Conservation (phyloP, 2,888 invertebrate genomes). For the Hydriomena furcata region DNA sequence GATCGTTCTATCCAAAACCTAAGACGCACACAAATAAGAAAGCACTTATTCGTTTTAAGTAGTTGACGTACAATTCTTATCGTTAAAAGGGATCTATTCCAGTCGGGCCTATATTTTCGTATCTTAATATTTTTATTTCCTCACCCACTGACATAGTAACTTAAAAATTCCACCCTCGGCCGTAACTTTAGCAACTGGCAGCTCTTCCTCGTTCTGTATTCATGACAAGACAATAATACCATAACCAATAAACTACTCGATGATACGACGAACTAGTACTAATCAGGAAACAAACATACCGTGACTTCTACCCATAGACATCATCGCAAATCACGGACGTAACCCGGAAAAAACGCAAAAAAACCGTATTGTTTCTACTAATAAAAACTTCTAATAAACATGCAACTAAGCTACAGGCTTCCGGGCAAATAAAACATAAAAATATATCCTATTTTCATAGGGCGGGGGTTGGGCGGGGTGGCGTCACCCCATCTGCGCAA, state of each 20-base stretch:
- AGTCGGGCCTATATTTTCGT: conserved; percentile 2
- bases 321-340: conserved; percentile 67
- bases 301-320: conserved; percentile 67
- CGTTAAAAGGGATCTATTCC: conserved; percentile 5
- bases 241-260: conserved; percentile 40
- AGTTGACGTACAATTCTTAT: conserved; percentile 3
- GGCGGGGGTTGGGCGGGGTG: conserved; percentile 66
- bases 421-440: conserved; percentile 84
- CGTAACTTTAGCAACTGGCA: conserved; percentile 19
- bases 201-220: conserved; percentile 21
- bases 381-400: conserved; percentile 84
- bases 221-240: conserved; percentile 37
- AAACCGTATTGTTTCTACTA: conserved; percentile 76
- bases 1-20: too few relatives aligned
- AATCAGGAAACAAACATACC: conserved; percentile 59
- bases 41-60: neutral
- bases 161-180: conserved; percentile 22
- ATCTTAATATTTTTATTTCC: conserved; percentile 18
- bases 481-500: conserved; percentile 72
- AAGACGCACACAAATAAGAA: too few relatives aligned
- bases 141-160: conserved; percentile 36
- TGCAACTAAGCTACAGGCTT: conserved; percentile 82
- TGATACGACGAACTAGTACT: conserved; percentile 35
- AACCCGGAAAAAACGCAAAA: conserved; percentile 55
- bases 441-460: conserved; percentile 84